These are phyloP conservation scores for Gouania willdenowi DNA, from an alignment of 2,797 vertebrate genomes.

Conservation along the genomic window DNA sequence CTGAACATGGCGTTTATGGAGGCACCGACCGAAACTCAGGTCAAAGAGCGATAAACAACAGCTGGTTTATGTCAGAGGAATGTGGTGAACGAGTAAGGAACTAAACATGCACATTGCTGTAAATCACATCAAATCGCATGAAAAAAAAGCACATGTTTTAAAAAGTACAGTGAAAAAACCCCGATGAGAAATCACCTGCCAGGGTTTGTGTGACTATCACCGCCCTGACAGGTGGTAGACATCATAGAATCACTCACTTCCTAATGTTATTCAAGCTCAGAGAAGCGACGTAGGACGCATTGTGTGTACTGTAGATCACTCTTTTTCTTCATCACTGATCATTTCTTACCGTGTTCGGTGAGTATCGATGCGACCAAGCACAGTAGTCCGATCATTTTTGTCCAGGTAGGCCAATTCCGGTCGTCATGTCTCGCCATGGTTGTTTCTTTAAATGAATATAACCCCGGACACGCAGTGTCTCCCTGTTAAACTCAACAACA, in stretches of 20 bases:
- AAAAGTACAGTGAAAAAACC: background rate
- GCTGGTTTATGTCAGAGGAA: background rate
- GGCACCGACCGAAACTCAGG: slow-evolving; percentile 71
- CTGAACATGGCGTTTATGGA: slow-evolving; percentile 67
- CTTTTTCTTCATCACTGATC: background rate
- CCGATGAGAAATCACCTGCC: slow-evolving; percentile 28
- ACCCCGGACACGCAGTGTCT: slow-evolving; percentile 13
- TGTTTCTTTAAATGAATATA: slow-evolving; percentile 13
- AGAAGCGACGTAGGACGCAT: background rate
- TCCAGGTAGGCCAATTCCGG: slow-evolving; percentile 33
- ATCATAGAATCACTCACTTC: background rate
- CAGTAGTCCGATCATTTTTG: slow-evolving; percentile 48
- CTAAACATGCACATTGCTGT: too few relatives aligned
- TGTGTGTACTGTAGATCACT: too few relatives aligned
- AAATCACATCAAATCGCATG: background rate
- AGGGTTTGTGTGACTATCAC: slow-evolving; percentile 4
- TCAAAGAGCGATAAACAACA: slow-evolving; percentile 4
- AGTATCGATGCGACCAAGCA: slow-evolving; percentile 42
- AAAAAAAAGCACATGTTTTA: background rate
- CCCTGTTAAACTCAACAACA: background rate
- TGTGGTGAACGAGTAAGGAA: too few relatives aligned
- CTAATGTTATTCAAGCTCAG: background rate
- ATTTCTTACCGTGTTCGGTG: slow-evolving; percentile 60
- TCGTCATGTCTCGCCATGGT: slow-evolving; percentile 61
- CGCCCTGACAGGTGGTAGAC: slow-evolving; percentile 31